These are phyloP conservation scores for Tamandua tetradactyla DNA, from an alignment of 2,797 vertebrate genomes.

Conservation along the genomic window DNA sequence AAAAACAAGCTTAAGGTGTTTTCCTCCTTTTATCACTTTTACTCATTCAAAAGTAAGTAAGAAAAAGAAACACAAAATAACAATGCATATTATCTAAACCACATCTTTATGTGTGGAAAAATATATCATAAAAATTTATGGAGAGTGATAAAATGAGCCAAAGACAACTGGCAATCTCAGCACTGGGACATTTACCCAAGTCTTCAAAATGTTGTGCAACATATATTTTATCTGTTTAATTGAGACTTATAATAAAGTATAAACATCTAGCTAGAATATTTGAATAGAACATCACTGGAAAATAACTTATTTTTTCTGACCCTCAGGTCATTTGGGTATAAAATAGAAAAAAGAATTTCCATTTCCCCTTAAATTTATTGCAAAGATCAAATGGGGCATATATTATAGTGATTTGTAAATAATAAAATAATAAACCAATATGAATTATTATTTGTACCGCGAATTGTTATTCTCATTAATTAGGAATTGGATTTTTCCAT, in stretches of 20 bases:
- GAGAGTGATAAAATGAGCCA: not conserved
- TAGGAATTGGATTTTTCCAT: not conserved
- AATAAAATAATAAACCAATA: not conserved
- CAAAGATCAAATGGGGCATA: constrained; percentile 5
- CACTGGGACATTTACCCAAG: not conserved
- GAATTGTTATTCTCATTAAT: not conserved
- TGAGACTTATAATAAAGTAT: not conserved
- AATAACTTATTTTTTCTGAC: not conserved
- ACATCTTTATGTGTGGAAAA: not conserved
- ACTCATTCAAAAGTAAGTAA: not conserved
- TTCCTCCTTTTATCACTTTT: not conserved
- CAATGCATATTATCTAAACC: not conserved
- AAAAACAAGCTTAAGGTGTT: not conserved
- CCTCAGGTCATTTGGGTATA: not conserved
- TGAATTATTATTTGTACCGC: not conserved
- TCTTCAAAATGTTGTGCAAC: not conserved
- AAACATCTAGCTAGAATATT: not conserved
- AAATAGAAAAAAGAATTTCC: not conserved
- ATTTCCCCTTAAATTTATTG: not conserved
- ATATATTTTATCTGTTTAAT: not conserved
- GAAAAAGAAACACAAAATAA: not conserved
- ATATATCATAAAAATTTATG: not conserved
- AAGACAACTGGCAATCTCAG: not conserved
- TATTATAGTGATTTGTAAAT: not conserved
- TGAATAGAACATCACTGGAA: not conserved